These are phyloP conservation scores for Abrostola tripartita DNA, from an alignment of 2,888 invertebrate genomes.

Conservation along the genomic window DNA sequence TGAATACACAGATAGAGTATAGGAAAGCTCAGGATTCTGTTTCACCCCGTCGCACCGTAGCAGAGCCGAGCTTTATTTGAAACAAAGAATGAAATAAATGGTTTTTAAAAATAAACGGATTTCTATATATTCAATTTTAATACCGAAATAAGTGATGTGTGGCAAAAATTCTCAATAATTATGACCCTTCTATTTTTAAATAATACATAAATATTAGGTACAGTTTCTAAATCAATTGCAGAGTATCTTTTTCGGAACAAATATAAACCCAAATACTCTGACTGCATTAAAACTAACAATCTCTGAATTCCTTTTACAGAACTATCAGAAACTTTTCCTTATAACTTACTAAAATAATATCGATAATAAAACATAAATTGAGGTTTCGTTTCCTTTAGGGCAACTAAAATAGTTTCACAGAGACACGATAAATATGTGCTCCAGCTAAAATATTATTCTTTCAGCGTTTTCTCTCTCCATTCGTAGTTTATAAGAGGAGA, in stretches of 20 bases:
- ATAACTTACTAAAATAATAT: slow-evolving; percentile 28
- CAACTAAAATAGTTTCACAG: slow-evolving; percentile 40
- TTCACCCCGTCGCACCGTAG: slow-evolving; percentile 26
- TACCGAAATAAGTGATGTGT: too few relatives aligned
- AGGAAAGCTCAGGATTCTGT: slow-evolving; percentile 33
- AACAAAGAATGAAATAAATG: slow-evolving; percentile 9
- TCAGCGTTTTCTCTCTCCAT: slow-evolving; percentile 44
- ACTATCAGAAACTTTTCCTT: not conserved
- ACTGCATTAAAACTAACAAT: not conserved
- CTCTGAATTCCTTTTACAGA: slow-evolving; percentile 1
- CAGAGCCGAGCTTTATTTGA: slow-evolving; percentile 1
- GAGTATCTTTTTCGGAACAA: too few relatives aligned
- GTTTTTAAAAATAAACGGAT: slow-evolving; percentile 5
- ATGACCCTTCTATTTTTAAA: too few relatives aligned
- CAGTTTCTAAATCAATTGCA: too few relatives aligned
- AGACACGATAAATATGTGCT: slow-evolving; percentile 48
- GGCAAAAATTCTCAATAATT: too few relatives aligned
- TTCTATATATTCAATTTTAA: too few relatives aligned
- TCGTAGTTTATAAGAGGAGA: slow-evolving; percentile 44
- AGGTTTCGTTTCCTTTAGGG: slow-evolving; percentile 36
- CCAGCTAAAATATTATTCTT: slow-evolving; percentile 50
- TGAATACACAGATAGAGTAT: slow-evolving; percentile 21
- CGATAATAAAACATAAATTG: slow-evolving; percentile 37
- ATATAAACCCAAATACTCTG: too few relatives aligned
- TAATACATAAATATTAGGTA: too few relatives aligned